These are phyloP conservation scores for Agrotis ipsilon DNA, from an alignment of 2,888 invertebrate species.

Conservation along the genomic window DNA sequence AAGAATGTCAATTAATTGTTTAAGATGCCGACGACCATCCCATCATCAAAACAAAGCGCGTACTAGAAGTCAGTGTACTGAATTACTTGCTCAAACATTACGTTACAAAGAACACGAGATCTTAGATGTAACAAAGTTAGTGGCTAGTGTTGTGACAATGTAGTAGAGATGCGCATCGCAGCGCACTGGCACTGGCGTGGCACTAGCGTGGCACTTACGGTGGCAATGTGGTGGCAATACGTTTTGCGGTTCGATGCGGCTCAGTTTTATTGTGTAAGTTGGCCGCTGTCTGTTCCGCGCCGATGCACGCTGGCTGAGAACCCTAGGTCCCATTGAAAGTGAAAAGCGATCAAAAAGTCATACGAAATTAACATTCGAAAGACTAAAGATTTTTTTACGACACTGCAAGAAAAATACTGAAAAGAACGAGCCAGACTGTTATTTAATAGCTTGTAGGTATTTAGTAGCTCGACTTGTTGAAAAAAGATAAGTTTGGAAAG, in stretches of 20 bases:
- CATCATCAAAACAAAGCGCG: not conserved
- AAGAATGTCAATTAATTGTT: too few species aligned
- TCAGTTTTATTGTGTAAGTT: conserved; percentile 59
- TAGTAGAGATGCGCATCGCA: conserved; percentile 14
- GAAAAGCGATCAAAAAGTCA: not conserved
- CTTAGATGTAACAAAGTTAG: not conserved
- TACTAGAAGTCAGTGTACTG: not conserved
- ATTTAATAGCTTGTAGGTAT: too few species aligned
- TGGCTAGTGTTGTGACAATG: not conserved
- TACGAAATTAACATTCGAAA: too few species aligned
- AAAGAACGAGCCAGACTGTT: too few species aligned
- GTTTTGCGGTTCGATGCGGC: conserved; percentile 43
- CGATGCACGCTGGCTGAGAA: conserved; percentile 23
- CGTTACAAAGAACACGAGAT: too few species aligned
- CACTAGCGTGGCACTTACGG: not conserved
- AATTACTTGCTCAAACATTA: not conserved
- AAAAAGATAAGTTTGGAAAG: too few species aligned
- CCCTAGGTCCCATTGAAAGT: conserved; percentile 4
- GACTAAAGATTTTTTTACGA: too few species aligned
- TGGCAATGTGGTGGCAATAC: conserved; percentile 19
- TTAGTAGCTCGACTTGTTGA: too few species aligned
- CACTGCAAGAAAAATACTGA: too few species aligned
- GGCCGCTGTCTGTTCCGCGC: conserved; percentile 66
- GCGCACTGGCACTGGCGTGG: conserved; percentile 27
- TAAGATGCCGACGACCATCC: too few species aligned